These are phyloP conservation scores for Aspiorhynchus laticeps DNA, from an alignment of 2,113 vertebrate genomes.

Conservation along the genomic window DNA sequence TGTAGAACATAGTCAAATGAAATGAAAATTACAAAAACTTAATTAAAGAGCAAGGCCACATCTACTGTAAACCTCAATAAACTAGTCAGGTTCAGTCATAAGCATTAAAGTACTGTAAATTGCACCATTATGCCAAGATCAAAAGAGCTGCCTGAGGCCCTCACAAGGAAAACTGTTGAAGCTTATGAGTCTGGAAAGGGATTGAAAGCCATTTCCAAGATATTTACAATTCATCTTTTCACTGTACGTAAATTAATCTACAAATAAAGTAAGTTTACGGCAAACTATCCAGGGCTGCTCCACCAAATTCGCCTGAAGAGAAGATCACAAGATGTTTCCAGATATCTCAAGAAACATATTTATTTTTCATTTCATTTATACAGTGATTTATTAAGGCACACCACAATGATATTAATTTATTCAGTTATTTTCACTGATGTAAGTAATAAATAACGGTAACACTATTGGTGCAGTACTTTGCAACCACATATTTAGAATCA, in stretches of 20 bases:
- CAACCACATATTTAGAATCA: background rate
- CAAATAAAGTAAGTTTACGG: background rate
- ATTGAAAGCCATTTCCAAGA: background rate
- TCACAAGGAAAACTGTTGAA: background rate
- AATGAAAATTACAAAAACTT: background rate
- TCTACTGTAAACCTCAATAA: background rate
- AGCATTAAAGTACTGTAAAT: background rate
- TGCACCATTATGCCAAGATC: background rate
- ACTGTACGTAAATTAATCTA: background rate
- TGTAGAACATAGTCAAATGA: background rate
- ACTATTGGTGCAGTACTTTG: no score
- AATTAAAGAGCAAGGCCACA: background rate
- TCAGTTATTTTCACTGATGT: no score
- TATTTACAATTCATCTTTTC: background rate
- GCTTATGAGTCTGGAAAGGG: background rate
- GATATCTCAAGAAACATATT: no score
- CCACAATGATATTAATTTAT: no score
- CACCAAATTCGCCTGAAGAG: background rate
- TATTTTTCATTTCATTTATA: no score
- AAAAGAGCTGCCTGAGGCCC: background rate
- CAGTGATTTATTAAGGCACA: no score
- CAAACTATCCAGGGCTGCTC: background rate
- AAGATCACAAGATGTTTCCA: no score
- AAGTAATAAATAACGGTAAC: no score
- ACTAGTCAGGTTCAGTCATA: background rate